phyloP scores from a whole-genome alignment of 2,888 invertebrate genomes.

The Anaspis maculata region DNA sequence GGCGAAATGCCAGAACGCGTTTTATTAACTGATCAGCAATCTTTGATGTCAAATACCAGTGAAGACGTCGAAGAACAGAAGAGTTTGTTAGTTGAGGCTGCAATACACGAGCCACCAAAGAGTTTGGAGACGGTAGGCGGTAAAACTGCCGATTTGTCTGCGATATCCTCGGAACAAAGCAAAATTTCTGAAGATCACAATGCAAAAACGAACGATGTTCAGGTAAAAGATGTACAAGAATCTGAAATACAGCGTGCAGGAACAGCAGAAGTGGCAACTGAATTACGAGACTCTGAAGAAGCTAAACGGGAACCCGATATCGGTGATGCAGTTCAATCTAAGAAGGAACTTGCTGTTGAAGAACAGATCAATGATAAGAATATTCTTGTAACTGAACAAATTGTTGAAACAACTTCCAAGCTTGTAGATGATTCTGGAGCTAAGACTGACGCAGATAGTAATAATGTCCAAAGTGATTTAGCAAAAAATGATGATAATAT shows the following conservation, averaged over 20 bases:
- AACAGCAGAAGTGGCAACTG: background rate
- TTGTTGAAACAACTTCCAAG: no score
- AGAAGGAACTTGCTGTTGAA: no score
- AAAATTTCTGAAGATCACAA: background rate
- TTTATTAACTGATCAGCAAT: conserved; percentile 24
- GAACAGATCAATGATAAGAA: no score
- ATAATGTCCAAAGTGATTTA: background rate
- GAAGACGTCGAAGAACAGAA: conserved; percentile 34
- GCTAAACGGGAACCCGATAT: no score
- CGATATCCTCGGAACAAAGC: no score
- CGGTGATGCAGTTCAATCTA: no score
- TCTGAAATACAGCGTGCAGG: conserved; percentile 1
- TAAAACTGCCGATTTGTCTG: no score
- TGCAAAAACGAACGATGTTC: no score
- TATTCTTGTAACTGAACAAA: no score
- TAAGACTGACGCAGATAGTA: background rate
- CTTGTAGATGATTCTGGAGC: background rate
- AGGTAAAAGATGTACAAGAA: conserved; percentile 5
- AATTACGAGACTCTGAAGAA: no score
- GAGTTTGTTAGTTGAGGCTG: conserved; percentile 35
- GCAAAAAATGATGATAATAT: background rate
- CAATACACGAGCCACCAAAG: conserved; percentile 38
- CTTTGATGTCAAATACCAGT: conserved; percentile 33
- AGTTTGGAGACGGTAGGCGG: no score
- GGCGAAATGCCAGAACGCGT: background rate